Evolutionary conservation across 2,888 invertebrate species (phyloP), one percentile per base, ranked within the genome.

Genomic region (Thecophora atra): DNA sequence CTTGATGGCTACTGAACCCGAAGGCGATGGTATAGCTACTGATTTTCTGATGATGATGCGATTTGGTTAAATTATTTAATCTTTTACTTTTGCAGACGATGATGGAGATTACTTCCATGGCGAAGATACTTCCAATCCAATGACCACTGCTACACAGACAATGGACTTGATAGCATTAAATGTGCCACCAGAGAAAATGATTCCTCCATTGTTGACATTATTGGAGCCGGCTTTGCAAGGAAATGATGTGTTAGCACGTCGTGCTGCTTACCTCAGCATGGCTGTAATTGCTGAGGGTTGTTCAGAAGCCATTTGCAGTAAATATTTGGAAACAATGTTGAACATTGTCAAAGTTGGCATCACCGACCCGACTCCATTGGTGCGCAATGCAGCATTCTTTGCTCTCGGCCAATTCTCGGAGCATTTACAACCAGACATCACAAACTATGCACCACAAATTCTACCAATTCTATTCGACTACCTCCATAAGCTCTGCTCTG

Each of bases 361-460:
- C 64, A 88, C 88, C 51, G 91, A 93, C 84, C 85, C 88, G 0
- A 88, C 89, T 73, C 87, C 89, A 0, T 87, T 90, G 11, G 93
- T 94, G 6, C 88, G 92, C 65, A 93, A 92, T 83, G 91, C 93
- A 0, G 93, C 94, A 0, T 89, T 94, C 63, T 94, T 93, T 86
- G 92, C 94, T 0, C 87, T 94, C 5, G 94, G 94, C 0, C 94
- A 94, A 83, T 94, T 94, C 85, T 91, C 94, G 0, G 94, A 94
- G 83, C 90, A 91, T 86, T 86, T 94, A 64, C 94, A 92, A 88
- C 94, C 94, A 3, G 92, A 93, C 76, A 93, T 94, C 73, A 91
- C 91, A 76, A 89, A 91, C 78, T 93, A 89, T 83, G 91, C 93
- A 0, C 87, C 90, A 0, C 90, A 93, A 79, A 85, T 94, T 52